Conservation (phyloP, 2,888 invertebrate genomes). For the Agrochola lychnidis region DNA sequence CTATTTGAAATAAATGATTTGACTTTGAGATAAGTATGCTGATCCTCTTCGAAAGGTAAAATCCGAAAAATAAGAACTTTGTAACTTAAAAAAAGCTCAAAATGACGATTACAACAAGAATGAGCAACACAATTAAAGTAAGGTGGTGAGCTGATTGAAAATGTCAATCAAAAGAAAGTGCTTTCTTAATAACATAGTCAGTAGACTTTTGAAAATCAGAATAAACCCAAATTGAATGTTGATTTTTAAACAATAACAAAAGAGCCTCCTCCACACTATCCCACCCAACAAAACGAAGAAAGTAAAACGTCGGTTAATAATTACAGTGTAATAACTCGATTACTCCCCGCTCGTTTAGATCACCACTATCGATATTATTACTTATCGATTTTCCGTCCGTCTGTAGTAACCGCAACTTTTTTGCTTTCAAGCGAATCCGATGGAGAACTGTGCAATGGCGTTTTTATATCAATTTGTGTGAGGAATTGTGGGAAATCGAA, state of each 20-base stretch:
- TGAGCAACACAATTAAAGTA: not conserved
- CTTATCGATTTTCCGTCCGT: slow-evolving; percentile 69
- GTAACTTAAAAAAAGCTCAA: not conserved
- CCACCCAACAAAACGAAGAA: slow-evolving; percentile 70
- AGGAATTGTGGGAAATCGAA: slow-evolving; percentile 29
- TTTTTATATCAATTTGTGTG: slow-evolving; percentile 46
- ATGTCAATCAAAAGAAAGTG: not conserved
- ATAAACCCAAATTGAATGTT: not conserved
- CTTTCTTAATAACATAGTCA: not conserved
- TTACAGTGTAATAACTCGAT: slow-evolving; percentile 75
- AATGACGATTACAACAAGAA: not conserved
- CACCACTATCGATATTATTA: slow-evolving; percentile 69
- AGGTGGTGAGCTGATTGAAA: not conserved
- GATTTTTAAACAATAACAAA: not conserved
- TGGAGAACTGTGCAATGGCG: slow-evolving; percentile 39
- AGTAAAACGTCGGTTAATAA: slow-evolving; percentile 84
- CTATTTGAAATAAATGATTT: too few species aligned
- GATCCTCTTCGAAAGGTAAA: not conserved
- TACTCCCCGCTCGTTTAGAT: slow-evolving; percentile 71
- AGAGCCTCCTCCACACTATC: slow-evolving; percentile 61
- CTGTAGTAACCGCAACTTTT: slow-evolving; percentile 65
- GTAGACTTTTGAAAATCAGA: not conserved
- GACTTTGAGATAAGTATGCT: not conserved
- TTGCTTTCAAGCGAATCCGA: slow-evolving; percentile 59
- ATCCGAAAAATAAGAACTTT: not conserved